These are phyloP conservation scores for Zaprionus tsacasi DNA, from an alignment of 1,140 invertebrate genomes.

Conservation along the genomic window DNA sequence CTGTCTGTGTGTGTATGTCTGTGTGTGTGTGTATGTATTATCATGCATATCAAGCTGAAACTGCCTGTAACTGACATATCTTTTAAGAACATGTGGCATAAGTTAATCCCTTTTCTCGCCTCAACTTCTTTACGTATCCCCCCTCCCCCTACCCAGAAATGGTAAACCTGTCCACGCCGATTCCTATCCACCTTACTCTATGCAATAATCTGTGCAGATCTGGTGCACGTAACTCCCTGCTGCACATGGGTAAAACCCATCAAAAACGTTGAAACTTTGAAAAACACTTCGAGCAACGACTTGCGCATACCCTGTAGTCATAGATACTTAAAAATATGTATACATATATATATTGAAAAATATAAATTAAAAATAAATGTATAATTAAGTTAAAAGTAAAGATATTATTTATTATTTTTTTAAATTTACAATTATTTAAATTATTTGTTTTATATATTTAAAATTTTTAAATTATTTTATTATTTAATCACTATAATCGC, in stretches of 20 bases:
- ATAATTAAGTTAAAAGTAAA: no score
- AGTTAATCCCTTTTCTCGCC: not conserved
- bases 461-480: no score
- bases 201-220: conserved; percentile 39
- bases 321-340: no score
- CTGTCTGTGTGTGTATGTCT: not conserved
- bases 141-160: no score
- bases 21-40: not conserved
- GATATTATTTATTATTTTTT: no score
- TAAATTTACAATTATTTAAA: no score
- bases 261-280: no score
- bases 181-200: not conserved
- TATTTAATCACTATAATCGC: no score
- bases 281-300: not conserved
- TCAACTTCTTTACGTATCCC: not conserved
- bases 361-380: no score
- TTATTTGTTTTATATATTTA: no score
- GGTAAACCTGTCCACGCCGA: not conserved
- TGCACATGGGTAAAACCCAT: conserved; percentile 48
- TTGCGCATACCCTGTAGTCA: not conserved
- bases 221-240: conserved; percentile 47
- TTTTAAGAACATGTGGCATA: not conserved
- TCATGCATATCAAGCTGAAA: not conserved
- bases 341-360: no score
- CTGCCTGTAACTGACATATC: not conserved